Evolutionary conservation across 2,888 invertebrate genomes (phyloP), one percentile per base, ranked within the genome.

Genomic region (Pristionchus arcanus): DNA sequence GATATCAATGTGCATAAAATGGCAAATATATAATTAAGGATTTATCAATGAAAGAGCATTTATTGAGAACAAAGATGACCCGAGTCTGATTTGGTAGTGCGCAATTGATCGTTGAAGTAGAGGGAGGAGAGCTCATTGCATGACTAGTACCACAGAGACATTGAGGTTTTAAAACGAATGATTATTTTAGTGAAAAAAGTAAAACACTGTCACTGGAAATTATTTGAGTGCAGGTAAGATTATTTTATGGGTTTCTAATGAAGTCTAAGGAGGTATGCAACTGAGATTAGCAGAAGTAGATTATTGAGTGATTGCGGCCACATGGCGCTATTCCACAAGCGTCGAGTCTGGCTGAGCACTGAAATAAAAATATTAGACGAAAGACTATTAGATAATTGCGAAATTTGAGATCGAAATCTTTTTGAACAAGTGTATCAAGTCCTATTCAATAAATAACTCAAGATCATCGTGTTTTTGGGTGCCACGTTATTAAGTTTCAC

Each of bases 71-170:
- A 68, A 68, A 68, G 21, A 9, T 21, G 21, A 81, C 81, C 81
- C 81, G 81, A 49, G 3, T 15, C 11, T 49, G 49, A 81, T 49
- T 81, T 81, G 81, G 81, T 81, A 81, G 81, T 81, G 81, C 13
- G 28, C n/a, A 81, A 53, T 81, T 81, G 81, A 81, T 81, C 81
- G 81, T 42, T 81, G 81, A 81, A 42, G 81, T 81, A 81, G 42
- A 5, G 2, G 25, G n/a, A n/a, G 9, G 63, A 42, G 68, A 49
- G n/a, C 28, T 81, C 81, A 81, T 81, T 81, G 81, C 81, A 53
- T 81, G 49, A 53, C 49, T 81, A 81, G 81, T 81, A 42, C 42
- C 81, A 49, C 42, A 49, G 42, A 81, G 49, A 49, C 25, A 34
- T 25, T 81, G 81, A 81, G 42, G 53, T 25, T 31, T 7, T 19